A percentile compares a stretch with the other conserved stretches of the same genome.
Evolutionary conservation across 2,888 invertebrate species (phyloP).

Genomic region (Napeogenes sylphis): DNA sequence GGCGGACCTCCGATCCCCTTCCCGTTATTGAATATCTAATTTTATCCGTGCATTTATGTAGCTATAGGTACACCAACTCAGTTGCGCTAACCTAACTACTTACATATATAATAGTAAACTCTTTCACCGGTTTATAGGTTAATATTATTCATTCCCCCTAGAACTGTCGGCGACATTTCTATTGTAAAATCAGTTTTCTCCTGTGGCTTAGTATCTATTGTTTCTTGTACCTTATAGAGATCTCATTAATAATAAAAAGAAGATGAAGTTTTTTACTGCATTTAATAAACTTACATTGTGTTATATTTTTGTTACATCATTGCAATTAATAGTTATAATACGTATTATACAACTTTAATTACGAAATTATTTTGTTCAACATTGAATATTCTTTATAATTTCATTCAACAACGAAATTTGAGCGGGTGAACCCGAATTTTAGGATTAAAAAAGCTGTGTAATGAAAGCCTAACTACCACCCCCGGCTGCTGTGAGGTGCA

Average conservation of each 20-base stretch:
- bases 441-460: slow-evolving; percentile 29
- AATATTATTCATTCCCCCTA: slow-evolving; percentile 24
- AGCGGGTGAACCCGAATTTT: slow-evolving; percentile 24
- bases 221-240: slow-evolving; percentile 4
- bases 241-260: not conserved
- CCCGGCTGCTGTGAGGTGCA: slow-evolving; percentile 21
- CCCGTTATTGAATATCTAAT: slow-evolving; percentile 76
- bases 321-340: too few relatives aligned
- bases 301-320: too few relatives aligned
- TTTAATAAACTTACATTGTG: too few relatives aligned
- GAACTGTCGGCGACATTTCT: slow-evolving; percentile 22
- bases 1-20: slow-evolving; percentile 73
- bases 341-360: too few relatives aligned
- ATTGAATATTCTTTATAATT: not conserved
- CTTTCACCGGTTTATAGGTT: slow-evolving; percentile 29
- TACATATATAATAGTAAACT: slow-evolving; percentile 23
- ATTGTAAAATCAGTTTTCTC: slow-evolving; percentile 21
- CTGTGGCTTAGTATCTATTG: slow-evolving; percentile 23
- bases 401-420: not conserved
- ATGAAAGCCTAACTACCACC: slow-evolving; percentile 35
- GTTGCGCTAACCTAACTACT: slow-evolving; percentile 43
- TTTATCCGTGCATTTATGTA: slow-evolving; percentile 70
- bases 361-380: not conserved
- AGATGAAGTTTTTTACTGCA: too few relatives aligned
- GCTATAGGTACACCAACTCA: slow-evolving; percentile 38